A percentile compares a stretch with the other conserved stretches of the same genome.
Conservation (phyloP, 2,888 invertebrate species). For the Acanthococcus lagerstroemiae region DNA sequence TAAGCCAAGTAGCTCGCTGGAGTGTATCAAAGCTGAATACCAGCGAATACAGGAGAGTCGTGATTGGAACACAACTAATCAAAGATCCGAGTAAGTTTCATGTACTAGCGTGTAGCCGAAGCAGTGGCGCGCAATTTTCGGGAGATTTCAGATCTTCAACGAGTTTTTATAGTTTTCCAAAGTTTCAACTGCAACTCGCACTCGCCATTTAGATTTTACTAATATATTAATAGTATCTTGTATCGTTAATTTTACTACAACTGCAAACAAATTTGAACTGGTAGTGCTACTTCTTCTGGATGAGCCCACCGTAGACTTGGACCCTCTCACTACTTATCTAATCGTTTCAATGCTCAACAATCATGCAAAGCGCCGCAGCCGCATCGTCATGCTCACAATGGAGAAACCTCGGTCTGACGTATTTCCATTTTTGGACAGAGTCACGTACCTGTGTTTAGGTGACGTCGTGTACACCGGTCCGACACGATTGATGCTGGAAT, state of each 20-base stretch:
- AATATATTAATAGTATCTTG: not conserved
- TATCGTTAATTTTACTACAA: not conserved
- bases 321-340: constrained; percentile 88
- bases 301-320: constrained; percentile 89
- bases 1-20: constrained; percentile 73
- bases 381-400: constrained; percentile 82
- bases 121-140: not conserved
- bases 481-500: constrained; percentile 83
- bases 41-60: constrained; percentile 79
- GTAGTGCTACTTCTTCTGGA: constrained; percentile 76
- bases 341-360: constrained; percentile 89
- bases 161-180: not conserved
- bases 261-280: too few relatives aligned
- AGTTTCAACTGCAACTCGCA: not conserved
- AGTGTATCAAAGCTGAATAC: constrained; percentile 73
- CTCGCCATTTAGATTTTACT: not conserved
- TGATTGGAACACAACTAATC: constrained; percentile 84
- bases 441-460: constrained; percentile 79
- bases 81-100: constrained; percentile 70
- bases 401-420: constrained; percentile 86
- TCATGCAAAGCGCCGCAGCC: constrained; percentile 74
- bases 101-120: not conserved
- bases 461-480: constrained; percentile 87
- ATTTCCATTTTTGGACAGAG: constrained; percentile 86
- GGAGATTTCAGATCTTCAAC: not conserved